Evolutionary conservation across 2,113 vertebrate genomes (phyloP).

Genomic region (Raja brachyura): DNA sequence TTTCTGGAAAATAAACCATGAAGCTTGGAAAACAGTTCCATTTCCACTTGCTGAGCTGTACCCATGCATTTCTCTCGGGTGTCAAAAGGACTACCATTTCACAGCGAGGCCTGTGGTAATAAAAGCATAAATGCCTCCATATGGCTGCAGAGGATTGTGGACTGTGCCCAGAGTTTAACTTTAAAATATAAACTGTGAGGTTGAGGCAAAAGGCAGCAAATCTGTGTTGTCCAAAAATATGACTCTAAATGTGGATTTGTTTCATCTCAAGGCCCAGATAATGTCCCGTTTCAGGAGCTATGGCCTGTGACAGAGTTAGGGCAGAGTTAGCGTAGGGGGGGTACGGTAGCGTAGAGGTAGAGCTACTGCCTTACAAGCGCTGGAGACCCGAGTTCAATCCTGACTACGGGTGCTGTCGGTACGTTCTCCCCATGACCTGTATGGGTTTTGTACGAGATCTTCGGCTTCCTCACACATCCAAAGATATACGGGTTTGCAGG

Average conservation of each 20-base stretch:
- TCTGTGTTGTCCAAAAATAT: not conserved
- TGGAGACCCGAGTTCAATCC: too few relatives aligned
- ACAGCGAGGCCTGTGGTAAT: not conserved
- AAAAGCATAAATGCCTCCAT: too few relatives aligned
- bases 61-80: not conserved
- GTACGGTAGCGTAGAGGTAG: too few relatives aligned
- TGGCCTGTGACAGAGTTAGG: not conserved
- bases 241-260: not conserved
- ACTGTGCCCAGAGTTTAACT: not conserved
- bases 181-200: not conserved
- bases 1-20: not conserved
- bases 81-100: not conserved
- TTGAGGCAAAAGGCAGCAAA: too few relatives aligned
- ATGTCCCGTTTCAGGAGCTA: not conserved
- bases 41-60: not conserved
- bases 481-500: too few relatives aligned
- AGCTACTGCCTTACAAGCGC: too few relatives aligned
- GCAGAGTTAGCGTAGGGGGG: too few relatives aligned
- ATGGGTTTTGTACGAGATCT: too few relatives aligned
- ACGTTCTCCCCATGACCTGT: too few relatives aligned
- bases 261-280: not conserved
- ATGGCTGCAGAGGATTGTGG: not conserved
- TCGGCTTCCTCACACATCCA: too few relatives aligned
- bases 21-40: not conserved
- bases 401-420: too few relatives aligned